A percentile compares a stretch with the other conserved stretches of the same genome.
Evolutionary conservation across 2,888 invertebrate species (phyloP).

Genomic region (Biston stratarius): DNA sequence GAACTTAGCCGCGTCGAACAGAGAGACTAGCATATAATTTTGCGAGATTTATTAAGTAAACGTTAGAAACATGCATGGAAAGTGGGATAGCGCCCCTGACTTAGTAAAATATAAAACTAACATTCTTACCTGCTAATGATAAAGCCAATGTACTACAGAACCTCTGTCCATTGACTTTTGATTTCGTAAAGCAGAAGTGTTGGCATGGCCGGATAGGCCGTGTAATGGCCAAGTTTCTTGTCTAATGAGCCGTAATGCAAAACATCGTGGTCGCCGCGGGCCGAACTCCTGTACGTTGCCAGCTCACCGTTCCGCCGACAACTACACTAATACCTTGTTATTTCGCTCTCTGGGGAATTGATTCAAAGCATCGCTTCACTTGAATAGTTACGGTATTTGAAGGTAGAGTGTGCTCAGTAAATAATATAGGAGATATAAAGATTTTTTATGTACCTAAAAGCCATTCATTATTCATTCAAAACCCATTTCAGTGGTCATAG

Average conservation of each 20-base stretch:
- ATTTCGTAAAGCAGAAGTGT: slow-evolving; percentile 6
- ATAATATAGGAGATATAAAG: not conserved
- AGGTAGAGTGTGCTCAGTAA: not conserved
- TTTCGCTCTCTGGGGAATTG: slow-evolving; percentile 35
- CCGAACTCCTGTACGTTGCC: slow-evolving; percentile 25
- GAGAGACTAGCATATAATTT: too few relatives aligned
- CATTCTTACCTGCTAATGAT: not conserved
- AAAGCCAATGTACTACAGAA: not conserved
- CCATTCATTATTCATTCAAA: not conserved
- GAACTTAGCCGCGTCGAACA: not conserved
- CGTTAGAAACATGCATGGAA: too few relatives aligned
- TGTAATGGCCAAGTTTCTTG: slow-evolving; percentile 69
- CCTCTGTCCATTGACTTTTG: not conserved
- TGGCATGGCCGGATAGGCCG: slow-evolving; percentile 43
- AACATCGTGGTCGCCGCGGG: slow-evolving; percentile 39
- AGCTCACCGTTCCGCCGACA: slow-evolving; percentile 12
- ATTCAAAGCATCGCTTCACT: slow-evolving; percentile 32
- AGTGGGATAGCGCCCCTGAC: too few relatives aligned
- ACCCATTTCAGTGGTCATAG: too few relatives aligned
- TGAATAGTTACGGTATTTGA: slow-evolving; percentile 12
- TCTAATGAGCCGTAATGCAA: slow-evolving; percentile 66
- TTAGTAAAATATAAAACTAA: too few relatives aligned
- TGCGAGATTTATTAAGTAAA: too few relatives aligned
- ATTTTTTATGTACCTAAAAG: not conserved
- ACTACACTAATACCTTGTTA: slow-evolving; percentile 23